Conservation (phyloP, 2,797 vertebrate genomes). For the Clarias platycephalus region DNA sequence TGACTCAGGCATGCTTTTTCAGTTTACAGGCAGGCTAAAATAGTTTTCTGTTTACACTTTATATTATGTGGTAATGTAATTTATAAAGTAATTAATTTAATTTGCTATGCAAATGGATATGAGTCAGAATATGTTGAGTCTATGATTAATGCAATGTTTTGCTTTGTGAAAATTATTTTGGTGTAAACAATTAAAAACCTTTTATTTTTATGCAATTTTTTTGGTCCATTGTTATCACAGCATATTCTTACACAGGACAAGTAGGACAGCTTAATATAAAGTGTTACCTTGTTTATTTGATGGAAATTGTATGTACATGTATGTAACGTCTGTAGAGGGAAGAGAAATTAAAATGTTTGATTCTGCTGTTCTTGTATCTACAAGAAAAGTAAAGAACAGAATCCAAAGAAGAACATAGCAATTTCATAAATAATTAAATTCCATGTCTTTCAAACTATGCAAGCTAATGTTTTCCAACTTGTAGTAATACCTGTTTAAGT, state of each 20-base stretch:
- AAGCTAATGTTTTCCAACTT: slow-evolving; percentile 22
- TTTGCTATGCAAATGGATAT: slow-evolving; percentile 49
- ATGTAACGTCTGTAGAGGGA: slow-evolving; percentile 27
- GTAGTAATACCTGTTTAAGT: slow-evolving; percentile 25
- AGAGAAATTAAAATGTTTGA: background rate
- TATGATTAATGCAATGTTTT: background rate
- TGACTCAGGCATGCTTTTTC: slow-evolving; percentile 8
- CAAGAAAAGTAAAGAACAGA: slow-evolving; percentile 34
- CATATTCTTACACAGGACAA: background rate
- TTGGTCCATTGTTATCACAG: background rate
- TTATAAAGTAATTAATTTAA: slow-evolving; percentile 21
- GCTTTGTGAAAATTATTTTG: background rate
- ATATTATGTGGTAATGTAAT: slow-evolving; percentile 49
- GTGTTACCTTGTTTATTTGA: slow-evolving; percentile 54
- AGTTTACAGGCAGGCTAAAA: slow-evolving; percentile 6
- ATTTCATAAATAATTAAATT: slow-evolving; percentile 22
- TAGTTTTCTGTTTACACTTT: slow-evolving; percentile 53
- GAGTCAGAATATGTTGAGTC: background rate
- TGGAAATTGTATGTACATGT: slow-evolving; percentile 31
- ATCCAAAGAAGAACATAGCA: slow-evolving; percentile 38
- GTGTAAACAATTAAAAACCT: background rate
- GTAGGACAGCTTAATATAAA: slow-evolving; percentile 23
- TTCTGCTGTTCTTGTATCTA: background rate
- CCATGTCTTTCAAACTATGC: slow-evolving; percentile 35
- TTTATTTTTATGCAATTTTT: background rate